Percentiles rank a stretch among this genome's conserved stretches.
Conservation (phyloP, 2,888 invertebrate species). For the Lithophane semibrunnea region DNA sequence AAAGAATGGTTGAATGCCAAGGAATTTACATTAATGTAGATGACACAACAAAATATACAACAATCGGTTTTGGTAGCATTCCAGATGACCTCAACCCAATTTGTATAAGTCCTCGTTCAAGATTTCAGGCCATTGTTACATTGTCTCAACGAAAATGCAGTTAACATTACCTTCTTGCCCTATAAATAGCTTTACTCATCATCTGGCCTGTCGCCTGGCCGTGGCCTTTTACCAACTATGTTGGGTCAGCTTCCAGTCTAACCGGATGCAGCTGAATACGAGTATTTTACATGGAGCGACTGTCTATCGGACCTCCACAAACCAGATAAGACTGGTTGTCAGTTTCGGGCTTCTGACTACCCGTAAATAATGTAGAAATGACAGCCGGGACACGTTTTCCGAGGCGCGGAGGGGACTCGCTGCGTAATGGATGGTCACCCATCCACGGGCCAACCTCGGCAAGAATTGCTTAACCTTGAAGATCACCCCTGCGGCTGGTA, state of each 20-base stretch:
- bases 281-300: neutral
- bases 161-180: neutral
- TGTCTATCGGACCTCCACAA: neutral
- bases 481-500: neutral
- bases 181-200: neutral
- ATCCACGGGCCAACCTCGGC: neutral
- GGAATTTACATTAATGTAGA: neutral
- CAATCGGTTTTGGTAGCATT: constrained; percentile 9
- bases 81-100: constrained; percentile 19
- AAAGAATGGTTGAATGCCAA: neutral
- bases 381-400: neutral
- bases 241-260: neutral
- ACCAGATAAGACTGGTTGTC: neutral
- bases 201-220: too few relatives aligned
- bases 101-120: neutral
- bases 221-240: neutral
- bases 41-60: neutral
- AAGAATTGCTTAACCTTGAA: neutral
- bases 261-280: neutral
- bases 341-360: neutral
- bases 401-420: too few relatives aligned
- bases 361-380: neutral
- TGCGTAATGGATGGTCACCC: neutral
- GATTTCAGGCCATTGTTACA: neutral
- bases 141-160: neutral